Evolutionary conservation across 2,113 vertebrate species (phyloP).

Genomic region (Channa argus): DNA sequence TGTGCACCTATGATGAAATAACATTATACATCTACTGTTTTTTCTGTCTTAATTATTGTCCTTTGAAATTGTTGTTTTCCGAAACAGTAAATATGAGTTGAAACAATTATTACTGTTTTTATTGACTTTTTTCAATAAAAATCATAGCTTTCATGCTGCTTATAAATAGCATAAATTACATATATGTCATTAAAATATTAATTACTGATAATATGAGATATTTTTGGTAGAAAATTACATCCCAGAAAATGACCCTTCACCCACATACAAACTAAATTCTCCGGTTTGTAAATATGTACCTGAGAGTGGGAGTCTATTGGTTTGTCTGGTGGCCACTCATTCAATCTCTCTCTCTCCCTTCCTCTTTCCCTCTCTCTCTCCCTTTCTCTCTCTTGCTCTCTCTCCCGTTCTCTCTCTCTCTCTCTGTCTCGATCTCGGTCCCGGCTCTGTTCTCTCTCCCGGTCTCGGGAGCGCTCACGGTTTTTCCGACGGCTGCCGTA

Average conservation of each 20-base stretch:
- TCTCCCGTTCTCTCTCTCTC: conserved; percentile 74
- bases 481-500: conserved; percentile 90
- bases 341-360: conserved; percentile 78
- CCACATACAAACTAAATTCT: neutral
- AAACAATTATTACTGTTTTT: too few relatives aligned
- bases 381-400: conserved; percentile 65
- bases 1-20: too few relatives aligned
- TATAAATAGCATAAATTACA: neutral
- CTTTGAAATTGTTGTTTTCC: too few relatives aligned
- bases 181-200: neutral
- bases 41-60: too few relatives aligned
- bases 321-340: conserved; percentile 94
- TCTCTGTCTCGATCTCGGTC: conserved; percentile 80
- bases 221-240: too few relatives aligned
- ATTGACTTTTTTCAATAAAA: too few relatives aligned
- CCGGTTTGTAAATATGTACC: conserved; percentile 71
- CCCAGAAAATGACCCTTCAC: neutral
- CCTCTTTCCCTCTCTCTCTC: conserved; percentile 73
- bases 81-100: too few relatives aligned
- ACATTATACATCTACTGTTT: too few relatives aligned
- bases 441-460: conserved; percentile 74
- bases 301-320: conserved; percentile 92
- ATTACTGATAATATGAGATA: too few relatives aligned
- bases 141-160: too few relatives aligned
- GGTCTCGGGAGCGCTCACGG: conserved; percentile 81